phyloP scores from a whole-genome alignment of 2,888 invertebrate genomes.

The Sympetrum striolatum region DNA sequence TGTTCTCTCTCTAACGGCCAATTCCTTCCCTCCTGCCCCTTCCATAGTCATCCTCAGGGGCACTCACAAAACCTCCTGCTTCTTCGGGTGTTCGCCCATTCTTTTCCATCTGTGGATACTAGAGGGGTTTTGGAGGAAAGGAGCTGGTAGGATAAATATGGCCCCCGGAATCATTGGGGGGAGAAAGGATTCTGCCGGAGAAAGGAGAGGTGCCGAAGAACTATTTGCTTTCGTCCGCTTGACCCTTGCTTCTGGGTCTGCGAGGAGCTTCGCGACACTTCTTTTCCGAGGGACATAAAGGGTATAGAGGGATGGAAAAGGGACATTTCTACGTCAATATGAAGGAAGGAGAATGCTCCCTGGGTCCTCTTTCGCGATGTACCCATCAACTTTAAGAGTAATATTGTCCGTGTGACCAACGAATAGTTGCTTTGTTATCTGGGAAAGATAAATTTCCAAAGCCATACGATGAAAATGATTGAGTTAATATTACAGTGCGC shows the following conservation, averaged over 20 bases:
- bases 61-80: neutral
- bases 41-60: neutral
- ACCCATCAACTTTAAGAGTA: no score
- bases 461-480: no score
- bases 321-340: neutral
- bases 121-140: neutral
- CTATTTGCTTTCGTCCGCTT: neutral
- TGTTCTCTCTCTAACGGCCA: conserved; percentile 1
- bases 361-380: neutral
- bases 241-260: neutral
- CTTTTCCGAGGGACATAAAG: neutral
- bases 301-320: neutral
- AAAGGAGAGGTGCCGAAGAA: neutral
- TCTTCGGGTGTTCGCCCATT: neutral
- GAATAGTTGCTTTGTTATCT: no score
- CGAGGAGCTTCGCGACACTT: neutral
- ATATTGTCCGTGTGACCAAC: no score
- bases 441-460: no score
- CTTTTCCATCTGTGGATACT: neutral
- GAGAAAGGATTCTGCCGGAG: neutral
- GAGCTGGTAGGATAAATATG: neutral
- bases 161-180: neutral
- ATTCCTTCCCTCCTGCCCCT: neutral
- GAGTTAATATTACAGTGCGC: no score
- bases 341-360: neutral